phyloP scores from a whole-genome alignment of 2,888 invertebrate genomes.

The Caenorhabditis parvicauda region DNA sequence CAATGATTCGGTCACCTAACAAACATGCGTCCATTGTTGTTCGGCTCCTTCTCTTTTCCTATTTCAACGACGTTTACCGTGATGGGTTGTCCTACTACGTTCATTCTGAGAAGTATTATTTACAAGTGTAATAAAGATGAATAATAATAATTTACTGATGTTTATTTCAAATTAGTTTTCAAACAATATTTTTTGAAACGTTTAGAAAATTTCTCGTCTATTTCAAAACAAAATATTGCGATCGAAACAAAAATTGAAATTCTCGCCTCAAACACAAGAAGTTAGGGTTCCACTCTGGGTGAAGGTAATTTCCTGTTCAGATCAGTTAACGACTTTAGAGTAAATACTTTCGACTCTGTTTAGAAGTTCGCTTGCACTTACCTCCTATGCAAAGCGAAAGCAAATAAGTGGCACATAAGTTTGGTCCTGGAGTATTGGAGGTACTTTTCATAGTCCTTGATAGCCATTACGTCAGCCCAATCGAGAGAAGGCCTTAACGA shows the following conservation, averaged over 20 bases:
- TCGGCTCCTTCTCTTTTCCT: slow-evolving; percentile 47
- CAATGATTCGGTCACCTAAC: slow-evolving; percentile 1
- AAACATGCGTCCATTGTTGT: slow-evolving; percentile 46
- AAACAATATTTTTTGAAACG: not conserved
- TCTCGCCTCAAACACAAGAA: not conserved
- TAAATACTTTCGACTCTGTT: too few species aligned
- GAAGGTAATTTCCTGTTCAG: too few species aligned
- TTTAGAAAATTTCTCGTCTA: slow-evolving; percentile 1
- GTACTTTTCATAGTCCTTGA: slow-evolving; percentile 59
- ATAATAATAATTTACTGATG: not conserved
- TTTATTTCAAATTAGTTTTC: not conserved
- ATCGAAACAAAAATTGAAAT: too few species aligned
- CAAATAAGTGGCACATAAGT: slow-evolving; percentile 60
- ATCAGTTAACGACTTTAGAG: too few species aligned
- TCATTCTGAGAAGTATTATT: slow-evolving; percentile 30
- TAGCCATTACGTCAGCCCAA: slow-evolving; percentile 58
- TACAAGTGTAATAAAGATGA: too few species aligned
- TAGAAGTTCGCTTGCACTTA: not conserved
- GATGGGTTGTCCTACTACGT: slow-evolving; percentile 26
- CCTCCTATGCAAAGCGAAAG: slow-evolving; percentile 54
- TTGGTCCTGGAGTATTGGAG: slow-evolving; percentile 59
- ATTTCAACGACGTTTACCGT: slow-evolving; percentile 45
- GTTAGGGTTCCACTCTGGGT: too few species aligned
- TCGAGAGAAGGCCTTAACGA: slow-evolving; percentile 39
- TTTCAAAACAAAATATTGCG: not conserved